These are phyloP conservation scores for Pyrrhosoma nymphula DNA, from an alignment of 2,888 invertebrate genomes.

Conservation along the genomic window DNA sequence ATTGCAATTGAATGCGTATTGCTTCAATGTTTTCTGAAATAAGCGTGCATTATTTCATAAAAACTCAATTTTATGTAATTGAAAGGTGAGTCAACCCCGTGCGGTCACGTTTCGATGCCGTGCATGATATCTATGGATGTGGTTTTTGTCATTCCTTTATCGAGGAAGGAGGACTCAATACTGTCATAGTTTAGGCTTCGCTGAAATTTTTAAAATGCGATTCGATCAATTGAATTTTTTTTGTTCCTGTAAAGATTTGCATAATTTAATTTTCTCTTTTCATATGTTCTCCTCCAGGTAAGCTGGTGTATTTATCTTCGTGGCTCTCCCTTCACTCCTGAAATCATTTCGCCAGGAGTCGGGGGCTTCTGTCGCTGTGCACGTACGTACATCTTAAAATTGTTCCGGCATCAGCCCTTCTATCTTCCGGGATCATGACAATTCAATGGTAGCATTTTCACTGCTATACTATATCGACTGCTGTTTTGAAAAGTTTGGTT, in stretches of 20 bases:
- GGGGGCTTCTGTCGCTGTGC: neutral
- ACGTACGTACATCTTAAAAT: neutral
- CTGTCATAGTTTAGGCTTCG: neutral
- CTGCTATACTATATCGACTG: neutral
- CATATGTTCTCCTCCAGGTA: neutral
- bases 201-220: neutral
- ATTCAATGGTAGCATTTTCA: neutral
- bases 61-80: too few relatives aligned
- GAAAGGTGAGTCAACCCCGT: too few relatives aligned
- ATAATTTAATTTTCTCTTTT: neutral
- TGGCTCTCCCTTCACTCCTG: neutral
- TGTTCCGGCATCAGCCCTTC: neutral
- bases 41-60: too few relatives aligned
- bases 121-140: too few relatives aligned
- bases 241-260: neutral
- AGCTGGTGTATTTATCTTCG: neutral
- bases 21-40: too few relatives aligned
- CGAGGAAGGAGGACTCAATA: too few relatives aligned
- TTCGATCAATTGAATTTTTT: neutral
- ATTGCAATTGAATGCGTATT: too few relatives aligned
- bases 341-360: neutral
- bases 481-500: neutral
- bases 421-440: neutral
- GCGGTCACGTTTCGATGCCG: too few relatives aligned
- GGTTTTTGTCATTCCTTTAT: too few relatives aligned